Evolutionary conservation across 2,797 vertebrate species (phyloP).

Genomic region (Hephaestus fuliginosus): DNA sequence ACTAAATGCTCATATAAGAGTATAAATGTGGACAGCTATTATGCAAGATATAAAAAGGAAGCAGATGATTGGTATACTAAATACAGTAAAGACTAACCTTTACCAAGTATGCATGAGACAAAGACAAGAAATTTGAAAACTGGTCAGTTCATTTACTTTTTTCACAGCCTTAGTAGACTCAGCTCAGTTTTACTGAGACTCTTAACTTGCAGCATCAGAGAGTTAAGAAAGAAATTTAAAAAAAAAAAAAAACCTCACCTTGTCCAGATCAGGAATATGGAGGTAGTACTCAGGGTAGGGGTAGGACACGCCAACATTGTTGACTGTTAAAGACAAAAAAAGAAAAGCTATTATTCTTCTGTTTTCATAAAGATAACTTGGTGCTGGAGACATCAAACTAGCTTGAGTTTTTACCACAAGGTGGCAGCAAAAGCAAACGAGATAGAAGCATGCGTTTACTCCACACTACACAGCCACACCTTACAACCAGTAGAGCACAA

Average conservation of each 20-base stretch:
- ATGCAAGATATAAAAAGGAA: background rate
- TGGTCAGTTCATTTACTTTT: background rate
- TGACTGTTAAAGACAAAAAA: constrained; percentile 85
- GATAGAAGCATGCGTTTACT: constrained; percentile 5
- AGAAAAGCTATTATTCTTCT: background rate
- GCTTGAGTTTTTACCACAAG: constrained; percentile 54
- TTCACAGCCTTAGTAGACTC: no score
- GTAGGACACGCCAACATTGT: constrained; percentile 95
- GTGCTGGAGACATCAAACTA: background rate
- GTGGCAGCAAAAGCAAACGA: constrained; percentile 71
- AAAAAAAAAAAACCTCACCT: constrained; percentile 85
- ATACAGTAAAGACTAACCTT: background rate
- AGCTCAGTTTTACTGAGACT: background rate
- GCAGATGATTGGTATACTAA: no score
- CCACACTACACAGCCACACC: constrained; percentile 66
- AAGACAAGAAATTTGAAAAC: background rate
- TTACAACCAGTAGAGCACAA: constrained; percentile 64
- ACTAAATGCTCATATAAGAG: background rate
- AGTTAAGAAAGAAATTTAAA: background rate
- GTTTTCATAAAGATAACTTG: constrained; percentile 18
- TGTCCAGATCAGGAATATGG: constrained; percentile 91
- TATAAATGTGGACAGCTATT: background rate
- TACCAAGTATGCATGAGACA: background rate
- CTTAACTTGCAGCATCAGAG: background rate
- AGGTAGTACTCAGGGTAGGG: constrained; percentile 94